These are phyloP conservation scores for Clarias gariepinus DNA, from an alignment of 2,113 vertebrate genomes.

Conservation along the genomic window DNA sequence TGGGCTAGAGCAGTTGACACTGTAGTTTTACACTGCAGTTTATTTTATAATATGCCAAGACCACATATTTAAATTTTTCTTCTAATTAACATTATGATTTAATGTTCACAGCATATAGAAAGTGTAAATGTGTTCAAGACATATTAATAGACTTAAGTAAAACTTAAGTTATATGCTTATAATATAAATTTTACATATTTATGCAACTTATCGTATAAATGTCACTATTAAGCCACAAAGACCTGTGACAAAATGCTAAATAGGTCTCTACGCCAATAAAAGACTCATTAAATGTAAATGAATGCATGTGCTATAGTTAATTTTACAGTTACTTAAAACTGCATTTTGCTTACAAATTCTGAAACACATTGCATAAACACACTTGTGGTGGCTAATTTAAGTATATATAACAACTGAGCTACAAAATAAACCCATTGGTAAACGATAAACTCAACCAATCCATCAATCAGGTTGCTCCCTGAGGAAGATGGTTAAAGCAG, in stretches of 20 bases:
- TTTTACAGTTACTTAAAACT: too few relatives aligned
- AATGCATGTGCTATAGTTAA: too few relatives aligned
- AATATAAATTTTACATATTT: too few relatives aligned
- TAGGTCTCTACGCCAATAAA: neutral
- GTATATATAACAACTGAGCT: neutral
- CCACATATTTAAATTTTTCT: neutral
- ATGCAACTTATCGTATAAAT: too few relatives aligned
- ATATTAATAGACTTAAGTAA: neutral
- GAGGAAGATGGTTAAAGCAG: neutral
- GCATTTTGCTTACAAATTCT: neutral
- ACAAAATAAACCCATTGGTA: neutral
- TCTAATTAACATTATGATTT: neutral
- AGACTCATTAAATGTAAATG: too few relatives aligned
- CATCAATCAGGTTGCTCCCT: neutral
- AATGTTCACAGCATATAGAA: neutral
- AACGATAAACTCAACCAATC: neutral
- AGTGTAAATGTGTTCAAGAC: neutral
- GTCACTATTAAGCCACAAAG: neutral
- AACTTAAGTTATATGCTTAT: too few relatives aligned
- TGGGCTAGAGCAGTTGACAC: neutral
- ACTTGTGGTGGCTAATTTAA: neutral
- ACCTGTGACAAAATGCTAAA: neutral
- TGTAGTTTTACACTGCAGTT: neutral
- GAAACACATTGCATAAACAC: neutral
- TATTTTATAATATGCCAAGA: neutral